Evolutionary conservation across 2,113 vertebrate genomes (phyloP).

Genomic region (Brachyhypopomus gauderio): DNA sequence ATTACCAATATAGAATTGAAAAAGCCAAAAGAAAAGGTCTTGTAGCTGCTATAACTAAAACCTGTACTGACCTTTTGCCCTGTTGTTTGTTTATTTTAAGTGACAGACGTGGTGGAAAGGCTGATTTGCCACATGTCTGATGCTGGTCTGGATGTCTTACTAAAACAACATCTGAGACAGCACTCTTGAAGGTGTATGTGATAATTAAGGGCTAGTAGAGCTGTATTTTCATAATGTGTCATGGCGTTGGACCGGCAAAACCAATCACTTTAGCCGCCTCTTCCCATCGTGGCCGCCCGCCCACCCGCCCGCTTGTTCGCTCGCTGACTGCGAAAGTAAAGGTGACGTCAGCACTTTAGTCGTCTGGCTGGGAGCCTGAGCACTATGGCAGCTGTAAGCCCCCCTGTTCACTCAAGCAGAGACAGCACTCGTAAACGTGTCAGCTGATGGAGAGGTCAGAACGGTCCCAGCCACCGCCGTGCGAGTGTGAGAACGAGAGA

Average conservation of each 20-base stretch:
- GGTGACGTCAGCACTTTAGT: conserved; percentile 77
- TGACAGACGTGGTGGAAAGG: conserved; percentile 69
- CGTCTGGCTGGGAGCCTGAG: conserved; percentile 70
- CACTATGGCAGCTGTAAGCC: conserved; percentile 70
- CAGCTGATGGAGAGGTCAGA: conserved; percentile 60
- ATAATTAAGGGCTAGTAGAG: conserved; percentile 74
- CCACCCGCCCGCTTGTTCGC: conserved; percentile 39
- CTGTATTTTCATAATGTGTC: conserved; percentile 80
- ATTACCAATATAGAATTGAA: too few relatives aligned
- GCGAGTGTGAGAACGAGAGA: conserved; percentile 47
- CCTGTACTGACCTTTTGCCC: conserved; percentile 72
- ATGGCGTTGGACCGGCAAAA: conserved; percentile 72
- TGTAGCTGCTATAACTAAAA: conserved; percentile 62
- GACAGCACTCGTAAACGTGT: conserved; percentile 60
- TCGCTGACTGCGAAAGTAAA: conserved; percentile 60
- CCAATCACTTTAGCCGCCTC: conserved; percentile 71
- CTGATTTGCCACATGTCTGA: conserved; percentile 70
- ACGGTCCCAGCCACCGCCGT: conserved; percentile 37
- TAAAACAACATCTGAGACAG: conserved; percentile 76
- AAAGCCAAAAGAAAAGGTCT: conserved; percentile 50
- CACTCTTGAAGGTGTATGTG: conserved; percentile 76
- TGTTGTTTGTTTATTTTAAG: conserved; percentile 74
- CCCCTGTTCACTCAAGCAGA: conserved; percentile 62
- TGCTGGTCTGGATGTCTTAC: conserved; percentile 71
- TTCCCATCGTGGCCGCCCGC: conserved; percentile 51